These are phyloP conservation scores for Oreochromis niloticus DNA, from an alignment of 2,113 vertebrate species.

Conservation along the genomic window DNA sequence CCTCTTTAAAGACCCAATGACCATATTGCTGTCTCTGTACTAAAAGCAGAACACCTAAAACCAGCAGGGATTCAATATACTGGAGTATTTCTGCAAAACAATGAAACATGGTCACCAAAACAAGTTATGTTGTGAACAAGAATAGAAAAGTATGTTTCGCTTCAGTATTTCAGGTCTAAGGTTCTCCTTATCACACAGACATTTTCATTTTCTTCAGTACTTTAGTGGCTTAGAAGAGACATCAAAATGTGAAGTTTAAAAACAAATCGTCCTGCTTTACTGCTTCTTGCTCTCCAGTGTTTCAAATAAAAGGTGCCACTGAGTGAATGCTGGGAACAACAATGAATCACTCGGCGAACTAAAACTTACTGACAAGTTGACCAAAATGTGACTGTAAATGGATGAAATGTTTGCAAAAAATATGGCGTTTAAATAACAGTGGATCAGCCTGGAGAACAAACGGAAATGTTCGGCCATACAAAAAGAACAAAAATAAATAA, in stretches of 20 bases:
- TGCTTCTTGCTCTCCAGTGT: neutral
- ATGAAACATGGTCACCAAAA: neutral
- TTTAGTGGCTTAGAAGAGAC: neutral
- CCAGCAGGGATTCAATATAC: neutral
- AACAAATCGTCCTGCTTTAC: neutral
- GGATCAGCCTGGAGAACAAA: slow-evolving; percentile 16
- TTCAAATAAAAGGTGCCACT: slow-evolving; percentile 1
- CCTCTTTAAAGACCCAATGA: neutral
- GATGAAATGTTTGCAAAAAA: slow-evolving; percentile 31
- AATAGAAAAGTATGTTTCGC: neutral
- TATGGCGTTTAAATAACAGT: slow-evolving; percentile 15
- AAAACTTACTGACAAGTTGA: slow-evolving; percentile 13
- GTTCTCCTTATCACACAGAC: neutral
- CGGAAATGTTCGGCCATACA: slow-evolving; percentile 14
- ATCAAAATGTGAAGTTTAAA: neutral
- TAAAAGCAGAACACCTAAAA: neutral
- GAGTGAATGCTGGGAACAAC: slow-evolving; percentile 19
- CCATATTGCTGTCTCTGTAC: neutral
- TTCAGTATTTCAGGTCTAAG: neutral
- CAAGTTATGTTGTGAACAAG: neutral
- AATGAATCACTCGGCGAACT: slow-evolving; percentile 1
- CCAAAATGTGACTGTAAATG: slow-evolving; percentile 24
- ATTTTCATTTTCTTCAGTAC: neutral
- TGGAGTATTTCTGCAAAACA: neutral
- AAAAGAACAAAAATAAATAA: neutral